Conservation (phyloP, 2,888 invertebrate species). For the Andrena praecox region DNA sequence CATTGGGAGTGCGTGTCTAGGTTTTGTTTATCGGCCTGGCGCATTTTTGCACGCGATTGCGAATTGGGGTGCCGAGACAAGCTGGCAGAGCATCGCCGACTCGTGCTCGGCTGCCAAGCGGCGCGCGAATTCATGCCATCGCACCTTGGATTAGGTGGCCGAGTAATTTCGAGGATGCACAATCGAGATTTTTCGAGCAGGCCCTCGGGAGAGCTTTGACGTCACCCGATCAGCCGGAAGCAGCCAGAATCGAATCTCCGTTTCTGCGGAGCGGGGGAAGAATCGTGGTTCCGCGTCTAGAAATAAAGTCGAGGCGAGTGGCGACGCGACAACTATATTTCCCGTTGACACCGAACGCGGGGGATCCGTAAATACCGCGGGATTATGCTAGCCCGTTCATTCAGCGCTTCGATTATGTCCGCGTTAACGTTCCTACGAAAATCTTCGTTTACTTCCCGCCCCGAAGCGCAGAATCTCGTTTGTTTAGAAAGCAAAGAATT, state of each 20-base stretch:
- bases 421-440: not conserved
- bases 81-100: constrained; percentile 47
- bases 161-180: constrained; percentile 42
- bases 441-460: not conserved
- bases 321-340: constrained; percentile 50
- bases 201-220: constrained; percentile 57
- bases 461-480: not conserved
- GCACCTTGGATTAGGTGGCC: constrained; percentile 56
- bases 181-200: constrained; percentile 55
- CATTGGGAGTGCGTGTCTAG: not conserved
- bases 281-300: constrained; percentile 71
- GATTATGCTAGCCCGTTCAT: constrained; percentile 21
- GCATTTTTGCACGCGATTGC: constrained; percentile 36
- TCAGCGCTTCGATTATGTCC: constrained; percentile 17
- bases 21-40: constrained; percentile 37
- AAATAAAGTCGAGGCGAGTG: constrained; percentile 69
- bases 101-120: constrained; percentile 60
- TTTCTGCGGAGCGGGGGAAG: constrained; percentile 52
- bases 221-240: constrained; percentile 58
- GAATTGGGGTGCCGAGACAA: constrained; percentile 54
- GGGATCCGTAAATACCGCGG: constrained; percentile 31
- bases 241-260: constrained; percentile 53
- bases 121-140: constrained; percentile 67
- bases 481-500: no score
- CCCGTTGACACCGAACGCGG: constrained; percentile 38